Evolutionary conservation across 2,888 invertebrate species (phyloP).

Genomic region (Pollenia griseotomentosa): DNA sequence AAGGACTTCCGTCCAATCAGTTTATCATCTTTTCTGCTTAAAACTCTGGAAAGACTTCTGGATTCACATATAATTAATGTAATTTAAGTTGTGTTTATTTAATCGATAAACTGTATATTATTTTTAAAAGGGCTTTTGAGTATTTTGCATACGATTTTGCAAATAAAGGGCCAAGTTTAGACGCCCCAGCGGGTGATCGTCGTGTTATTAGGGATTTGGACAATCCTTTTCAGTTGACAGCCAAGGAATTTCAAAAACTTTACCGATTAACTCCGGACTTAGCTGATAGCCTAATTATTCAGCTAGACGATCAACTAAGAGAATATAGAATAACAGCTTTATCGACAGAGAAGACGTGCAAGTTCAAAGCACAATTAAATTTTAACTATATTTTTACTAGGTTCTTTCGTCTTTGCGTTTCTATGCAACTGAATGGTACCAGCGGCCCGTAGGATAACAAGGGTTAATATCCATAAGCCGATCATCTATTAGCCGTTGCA

Average conservation of each 20-base stretch:
- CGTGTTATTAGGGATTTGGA: slow-evolving; percentile 17
- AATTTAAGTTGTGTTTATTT: too few relatives aligned
- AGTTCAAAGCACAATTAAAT: too few relatives aligned
- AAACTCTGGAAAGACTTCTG: too few relatives aligned
- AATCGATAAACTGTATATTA: not conserved
- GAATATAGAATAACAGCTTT: slow-evolving; percentile 11
- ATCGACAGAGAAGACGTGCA: not conserved
- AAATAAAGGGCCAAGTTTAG: not conserved
- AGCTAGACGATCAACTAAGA: not conserved
- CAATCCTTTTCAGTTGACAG: not conserved
- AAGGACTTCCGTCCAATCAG: too few relatives aligned
- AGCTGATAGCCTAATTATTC: not conserved
- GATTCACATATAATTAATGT: too few relatives aligned
- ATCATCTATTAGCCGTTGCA: slow-evolving; percentile 28
- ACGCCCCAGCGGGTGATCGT: not conserved
- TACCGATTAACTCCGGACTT: slow-evolving; percentile 32
- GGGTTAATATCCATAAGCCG: slow-evolving; percentile 35
- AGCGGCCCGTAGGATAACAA: slow-evolving; percentile 25
- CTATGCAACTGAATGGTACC: slow-evolving; percentile 23
- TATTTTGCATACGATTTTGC: not conserved
- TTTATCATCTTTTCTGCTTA: too few relatives aligned
- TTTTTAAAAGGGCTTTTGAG: too few relatives aligned
- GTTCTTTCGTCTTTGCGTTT: too few relatives aligned
- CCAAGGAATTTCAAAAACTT: slow-evolving; percentile 9
- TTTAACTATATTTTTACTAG: too few relatives aligned